Evolutionary conservation across 2,113 vertebrate genomes (phyloP).

Genomic region (Odontophorus gujanensis): DNA sequence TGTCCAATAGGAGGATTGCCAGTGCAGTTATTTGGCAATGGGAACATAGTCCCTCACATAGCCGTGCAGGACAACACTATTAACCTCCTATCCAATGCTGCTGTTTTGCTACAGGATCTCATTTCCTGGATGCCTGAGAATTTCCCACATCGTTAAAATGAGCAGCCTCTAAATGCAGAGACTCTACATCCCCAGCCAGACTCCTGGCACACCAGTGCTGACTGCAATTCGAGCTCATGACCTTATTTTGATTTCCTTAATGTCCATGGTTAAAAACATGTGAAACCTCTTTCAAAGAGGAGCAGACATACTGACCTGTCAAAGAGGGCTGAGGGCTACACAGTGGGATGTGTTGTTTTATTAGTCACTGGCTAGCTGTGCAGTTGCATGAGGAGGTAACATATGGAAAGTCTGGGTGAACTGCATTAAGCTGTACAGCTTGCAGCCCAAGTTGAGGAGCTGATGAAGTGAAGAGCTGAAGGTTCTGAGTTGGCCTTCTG

Average conservation of each 20-base stretch:
- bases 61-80: neutral
- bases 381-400: neutral
- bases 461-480: neutral
- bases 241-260: neutral
- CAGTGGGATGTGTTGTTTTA: neutral
- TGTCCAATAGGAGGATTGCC: neutral
- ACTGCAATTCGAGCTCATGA: neutral
- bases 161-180: neutral
- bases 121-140: slow-evolving; percentile 31
- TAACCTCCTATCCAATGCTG: neutral
- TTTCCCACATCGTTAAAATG: slow-evolving; percentile 49
- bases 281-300: neutral
- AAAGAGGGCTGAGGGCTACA: neutral
- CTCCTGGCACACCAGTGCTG: slow-evolving; percentile 12
- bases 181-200: neutral
- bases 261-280: neutral
- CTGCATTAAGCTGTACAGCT: neutral
- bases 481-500: neutral
- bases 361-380: neutral
- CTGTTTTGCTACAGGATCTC: neutral
- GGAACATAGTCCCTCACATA: neutral
- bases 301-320: neutral
- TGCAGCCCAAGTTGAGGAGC: neutral
- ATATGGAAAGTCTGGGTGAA: neutral
- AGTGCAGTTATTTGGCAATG: slow-evolving; percentile 12